Percentiles rank a stretch among this genome's conserved stretches.
These are phyloP conservation scores for Catharus ustulatus DNA, from an alignment of 2,797 vertebrate genomes.

Conservation along the genomic window DNA sequence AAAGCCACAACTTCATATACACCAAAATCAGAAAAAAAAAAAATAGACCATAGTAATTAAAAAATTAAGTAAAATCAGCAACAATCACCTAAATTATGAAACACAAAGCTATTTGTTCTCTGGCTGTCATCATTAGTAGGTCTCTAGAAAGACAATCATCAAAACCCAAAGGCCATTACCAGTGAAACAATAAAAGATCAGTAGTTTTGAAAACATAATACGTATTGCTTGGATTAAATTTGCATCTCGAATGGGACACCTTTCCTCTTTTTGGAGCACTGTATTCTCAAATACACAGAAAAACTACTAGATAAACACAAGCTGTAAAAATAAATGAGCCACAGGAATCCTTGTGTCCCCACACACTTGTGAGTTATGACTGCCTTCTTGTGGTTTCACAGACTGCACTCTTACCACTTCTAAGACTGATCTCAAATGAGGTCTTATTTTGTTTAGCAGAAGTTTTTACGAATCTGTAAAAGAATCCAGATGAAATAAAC, in stretches of 20 bases:
- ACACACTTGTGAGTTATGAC: neutral
- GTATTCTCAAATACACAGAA: neutral
- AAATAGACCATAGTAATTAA: neutral
- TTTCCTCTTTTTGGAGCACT: neutral
- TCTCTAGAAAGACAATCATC: neutral
- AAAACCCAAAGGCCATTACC: neutral
- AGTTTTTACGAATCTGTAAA: neutral
- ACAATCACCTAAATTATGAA: neutral
- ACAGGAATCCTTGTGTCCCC: conserved; percentile 7
- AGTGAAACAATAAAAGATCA: neutral
- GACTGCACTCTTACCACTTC: conserved; percentile 17
- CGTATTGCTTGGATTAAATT: neutral
- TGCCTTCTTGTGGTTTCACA: conserved; percentile 36
- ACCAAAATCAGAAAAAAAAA: neutral
- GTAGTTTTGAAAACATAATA: neutral
- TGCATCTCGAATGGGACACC: neutral
- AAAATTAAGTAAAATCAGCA: neutral
- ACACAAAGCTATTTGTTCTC: neutral
- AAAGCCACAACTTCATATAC: neutral
- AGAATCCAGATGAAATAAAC: neutral
- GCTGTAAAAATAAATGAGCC: conserved; percentile 28
- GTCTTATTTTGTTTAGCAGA: neutral
- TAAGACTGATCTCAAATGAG: neutral
- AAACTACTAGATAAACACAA: neutral
- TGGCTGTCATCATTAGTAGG: neutral